These are phyloP conservation scores for Drosophila algonquin DNA, from an alignment of 2,888 invertebrate genomes.

Conservation along the genomic window DNA sequence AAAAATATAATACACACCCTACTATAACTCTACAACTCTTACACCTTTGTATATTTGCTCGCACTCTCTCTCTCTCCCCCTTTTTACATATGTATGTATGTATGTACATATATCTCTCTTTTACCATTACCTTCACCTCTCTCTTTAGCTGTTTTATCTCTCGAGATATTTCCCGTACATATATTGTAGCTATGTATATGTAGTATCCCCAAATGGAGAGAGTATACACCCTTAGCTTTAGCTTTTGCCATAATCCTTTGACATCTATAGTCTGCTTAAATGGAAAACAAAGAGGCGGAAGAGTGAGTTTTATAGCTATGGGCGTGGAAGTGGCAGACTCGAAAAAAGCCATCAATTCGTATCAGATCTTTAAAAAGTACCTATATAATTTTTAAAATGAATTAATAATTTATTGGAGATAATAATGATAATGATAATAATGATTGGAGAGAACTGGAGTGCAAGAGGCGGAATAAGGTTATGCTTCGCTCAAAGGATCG, in stretches of 20 bases:
- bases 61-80: neutral
- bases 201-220: slow-evolving; percentile 6
- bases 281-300: neutral
- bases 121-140: slow-evolving; percentile 1
- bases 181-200: neutral
- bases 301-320: neutral
- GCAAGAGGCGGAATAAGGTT: too few relatives aligned
- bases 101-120: slow-evolving; percentile 14
- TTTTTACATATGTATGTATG: slow-evolving; percentile 12
- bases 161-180: slow-evolving; percentile 7
- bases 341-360: neutral
- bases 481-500: too few relatives aligned
- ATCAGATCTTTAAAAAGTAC: too few relatives aligned
- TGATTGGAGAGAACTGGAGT: too few relatives aligned
- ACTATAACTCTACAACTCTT: neutral
- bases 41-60: slow-evolving; percentile 15
- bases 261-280: neutral
- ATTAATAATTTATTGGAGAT: too few relatives aligned
- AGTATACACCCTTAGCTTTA: slow-evolving; percentile 14
- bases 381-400: too few relatives aligned
- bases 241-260: slow-evolving; percentile 17
- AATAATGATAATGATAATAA: too few relatives aligned
- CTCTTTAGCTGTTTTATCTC: slow-evolving; percentile 4
- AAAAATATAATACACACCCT: neutral
- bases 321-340: neutral